These are phyloP conservation scores for Lathronympha strigana DNA, from an alignment of 2,888 invertebrate genomes.

Conservation along the genomic window DNA sequence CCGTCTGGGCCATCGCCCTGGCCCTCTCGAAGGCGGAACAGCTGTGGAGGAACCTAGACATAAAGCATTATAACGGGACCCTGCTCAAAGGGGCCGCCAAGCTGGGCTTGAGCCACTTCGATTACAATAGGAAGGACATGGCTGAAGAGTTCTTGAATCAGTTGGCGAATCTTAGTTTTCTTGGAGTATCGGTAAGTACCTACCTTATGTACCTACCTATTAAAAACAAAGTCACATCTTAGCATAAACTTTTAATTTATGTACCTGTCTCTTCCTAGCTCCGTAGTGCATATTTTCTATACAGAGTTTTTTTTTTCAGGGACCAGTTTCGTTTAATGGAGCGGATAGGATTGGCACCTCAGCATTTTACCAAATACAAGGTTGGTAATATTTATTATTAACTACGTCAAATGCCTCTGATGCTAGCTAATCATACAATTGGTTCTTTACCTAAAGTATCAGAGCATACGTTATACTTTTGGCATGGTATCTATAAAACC, in stretches of 20 bases:
- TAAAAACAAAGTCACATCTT: not conserved
- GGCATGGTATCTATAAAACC: too few species aligned
- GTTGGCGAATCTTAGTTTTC: constrained; percentile 89
- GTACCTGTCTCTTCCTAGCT: too few species aligned
- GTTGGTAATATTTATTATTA: too few species aligned
- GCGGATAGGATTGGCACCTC: constrained; percentile 95
- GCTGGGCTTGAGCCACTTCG: constrained; percentile 85
- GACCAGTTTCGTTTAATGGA: constrained; percentile 94
- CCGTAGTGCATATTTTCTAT: too few species aligned
- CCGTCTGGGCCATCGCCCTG: constrained; percentile 95
- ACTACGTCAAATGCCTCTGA: too few species aligned
- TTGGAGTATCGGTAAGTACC: constrained; percentile 92
- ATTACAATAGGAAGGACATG: constrained; percentile 89
- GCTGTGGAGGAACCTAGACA: constrained; percentile 75
- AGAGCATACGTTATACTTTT: too few species aligned
- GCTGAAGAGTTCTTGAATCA: constrained; percentile 88
- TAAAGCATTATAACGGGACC: constrained; percentile 53
- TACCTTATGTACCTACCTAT: constrained; percentile 6
- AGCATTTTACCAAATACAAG: constrained; percentile 94
- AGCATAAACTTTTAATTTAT: not conserved
- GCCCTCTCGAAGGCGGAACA: constrained; percentile 87
- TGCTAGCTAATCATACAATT: too few species aligned
- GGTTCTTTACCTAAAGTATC: too few species aligned
- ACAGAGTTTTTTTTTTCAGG: constrained; percentile 85
- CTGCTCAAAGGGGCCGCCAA: constrained; percentile 47